These are phyloP conservation scores for Dreissena polymorpha DNA, from an alignment of 1,140 invertebrate genomes.

Conservation along the genomic window DNA sequence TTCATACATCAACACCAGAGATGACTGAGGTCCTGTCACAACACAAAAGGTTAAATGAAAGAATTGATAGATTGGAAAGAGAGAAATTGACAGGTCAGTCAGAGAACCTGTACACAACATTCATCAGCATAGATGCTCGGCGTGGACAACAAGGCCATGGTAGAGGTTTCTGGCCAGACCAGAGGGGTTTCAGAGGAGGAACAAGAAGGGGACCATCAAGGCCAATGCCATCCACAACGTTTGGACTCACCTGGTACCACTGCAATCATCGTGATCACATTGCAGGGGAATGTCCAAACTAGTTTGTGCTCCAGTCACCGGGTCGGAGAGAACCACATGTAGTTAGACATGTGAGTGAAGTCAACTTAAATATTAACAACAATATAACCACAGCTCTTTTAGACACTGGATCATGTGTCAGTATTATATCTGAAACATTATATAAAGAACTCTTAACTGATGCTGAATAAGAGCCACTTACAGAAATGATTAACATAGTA, in stretches of 20 bases:
- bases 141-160: background rate
- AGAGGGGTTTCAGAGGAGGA: conserved; percentile 4
- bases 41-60: conserved; percentile 11
- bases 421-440: too few relatives aligned
- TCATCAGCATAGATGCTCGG: background rate
- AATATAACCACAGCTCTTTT: too few relatives aligned
- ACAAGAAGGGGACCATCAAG: background rate
- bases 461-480: too few relatives aligned
- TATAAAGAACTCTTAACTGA: too few relatives aligned
- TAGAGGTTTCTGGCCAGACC: conserved; percentile 1
- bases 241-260: conserved; percentile 10
- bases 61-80: conserved; percentile 12
- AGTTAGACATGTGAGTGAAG: too few relatives aligned
- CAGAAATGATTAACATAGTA: background rate
- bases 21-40: background rate
- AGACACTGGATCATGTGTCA: too few relatives aligned
- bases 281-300: conserved; percentile 5
- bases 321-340: background rate
- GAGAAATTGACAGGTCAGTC: background rate
- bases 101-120: background rate
- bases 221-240: background rate
- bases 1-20: background rate
- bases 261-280: conserved; percentile 14
- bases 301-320: conserved; percentile 13
- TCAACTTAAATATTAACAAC: too few relatives aligned